phyloP scores from a whole-genome alignment of 2,113 vertebrate species.

The Serinus canaria region DNA sequence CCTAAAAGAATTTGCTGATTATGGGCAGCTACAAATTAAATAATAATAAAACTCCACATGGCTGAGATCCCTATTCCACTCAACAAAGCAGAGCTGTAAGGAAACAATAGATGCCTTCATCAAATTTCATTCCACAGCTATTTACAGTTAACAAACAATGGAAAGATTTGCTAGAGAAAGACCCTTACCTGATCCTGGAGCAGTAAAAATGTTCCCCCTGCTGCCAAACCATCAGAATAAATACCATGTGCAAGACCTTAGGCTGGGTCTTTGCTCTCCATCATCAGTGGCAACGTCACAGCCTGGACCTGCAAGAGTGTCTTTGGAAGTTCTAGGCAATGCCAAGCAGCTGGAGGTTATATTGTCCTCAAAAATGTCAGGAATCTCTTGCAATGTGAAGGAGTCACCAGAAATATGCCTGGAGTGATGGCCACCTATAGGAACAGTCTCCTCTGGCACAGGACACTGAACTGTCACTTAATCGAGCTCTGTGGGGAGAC shows the following conservation, averaged over 20 bases:
- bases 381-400: accelerated
- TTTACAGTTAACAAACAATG: not conserved
- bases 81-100: not conserved
- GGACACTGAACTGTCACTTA: not conserved
- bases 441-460: not conserved
- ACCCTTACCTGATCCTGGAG: not conserved
- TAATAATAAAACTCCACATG: not conserved
- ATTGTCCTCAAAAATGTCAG: not conserved
- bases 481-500: not conserved
- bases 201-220: not conserved
- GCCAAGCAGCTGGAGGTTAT: not conserved
- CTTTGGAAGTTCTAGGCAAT: not conserved
- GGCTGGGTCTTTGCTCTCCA: not conserved
- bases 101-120: not conserved
- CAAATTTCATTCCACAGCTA: not conserved
- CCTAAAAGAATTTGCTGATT: conserved; percentile 42
- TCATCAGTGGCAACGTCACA: not conserved
- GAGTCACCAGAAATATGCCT: not conserved
- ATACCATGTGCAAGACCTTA: not conserved
- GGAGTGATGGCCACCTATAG: not conserved
- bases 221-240: not conserved
- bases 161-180: not conserved
- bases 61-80: not conserved
- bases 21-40: conserved; percentile 39
- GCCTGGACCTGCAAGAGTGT: not conserved